phyloP scores from a whole-genome alignment of 2,888 invertebrate species.

The Allacma fusca region DNA sequence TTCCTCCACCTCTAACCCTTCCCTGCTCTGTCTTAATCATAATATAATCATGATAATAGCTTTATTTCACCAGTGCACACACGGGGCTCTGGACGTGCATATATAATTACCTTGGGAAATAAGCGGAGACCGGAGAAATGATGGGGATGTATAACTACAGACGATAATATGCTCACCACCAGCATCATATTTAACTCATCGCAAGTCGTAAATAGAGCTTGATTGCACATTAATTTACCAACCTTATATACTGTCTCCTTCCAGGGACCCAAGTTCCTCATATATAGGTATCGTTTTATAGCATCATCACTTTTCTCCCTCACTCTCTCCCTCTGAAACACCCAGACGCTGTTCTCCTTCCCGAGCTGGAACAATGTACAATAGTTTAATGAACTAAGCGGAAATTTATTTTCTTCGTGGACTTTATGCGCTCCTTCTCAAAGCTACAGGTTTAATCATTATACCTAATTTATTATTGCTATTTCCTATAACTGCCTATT shows the following conservation, averaged over 20 bases:
- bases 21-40: constrained; percentile 37
- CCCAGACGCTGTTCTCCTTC: not conserved
- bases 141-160: not conserved
- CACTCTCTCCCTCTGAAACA: not conserved
- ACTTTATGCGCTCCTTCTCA: not conserved
- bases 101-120: too few species aligned
- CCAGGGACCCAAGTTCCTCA: too few species aligned
- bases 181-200: constrained; percentile 42
- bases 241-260: constrained; percentile 18
- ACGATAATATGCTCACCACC: not conserved
- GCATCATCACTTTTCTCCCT: not conserved
- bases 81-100: not conserved
- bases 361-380: not conserved
- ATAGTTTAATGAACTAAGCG: constrained; percentile 33
- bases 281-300: not conserved
- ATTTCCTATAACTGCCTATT: constrained; percentile 37
- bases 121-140: not conserved
- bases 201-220: constrained; percentile 42
- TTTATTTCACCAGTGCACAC: constrained; percentile 25
- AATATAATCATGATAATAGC: constrained; percentile 35
- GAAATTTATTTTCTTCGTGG: constrained; percentile 35
- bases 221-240: constrained; percentile 44
- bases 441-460: constrained; percentile 39
- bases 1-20: constrained; percentile 29
- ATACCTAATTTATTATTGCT: constrained; percentile 33